A percentile compares a stretch with the other conserved stretches of the same genome.
phyloP scores from a whole-genome alignment of 2,113 vertebrate genomes.

The Leptosomus discolor region DNA sequence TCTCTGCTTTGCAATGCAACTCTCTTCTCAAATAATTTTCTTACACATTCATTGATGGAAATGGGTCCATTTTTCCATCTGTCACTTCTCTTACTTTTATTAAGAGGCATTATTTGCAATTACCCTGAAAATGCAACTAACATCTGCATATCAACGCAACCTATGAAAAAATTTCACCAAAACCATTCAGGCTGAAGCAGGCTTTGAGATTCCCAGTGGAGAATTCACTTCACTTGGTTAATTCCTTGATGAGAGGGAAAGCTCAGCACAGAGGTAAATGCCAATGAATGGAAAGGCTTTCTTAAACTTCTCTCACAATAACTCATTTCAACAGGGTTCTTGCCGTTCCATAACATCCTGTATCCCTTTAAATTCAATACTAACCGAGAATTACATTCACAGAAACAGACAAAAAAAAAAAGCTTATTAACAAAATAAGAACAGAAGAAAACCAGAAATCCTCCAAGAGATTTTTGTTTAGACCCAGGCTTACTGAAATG shows the following conservation, averaged over 20 bases:
- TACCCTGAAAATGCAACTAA: neutral
- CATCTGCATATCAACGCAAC: neutral
- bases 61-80: neutral
- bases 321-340: neutral
- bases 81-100: neutral
- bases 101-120: neutral
- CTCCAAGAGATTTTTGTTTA: neutral
- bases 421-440: neutral
- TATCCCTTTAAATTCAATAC: neutral
- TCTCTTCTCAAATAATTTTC: neutral
- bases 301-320: neutral
- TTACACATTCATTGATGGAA: neutral
- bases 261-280: neutral
- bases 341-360: neutral
- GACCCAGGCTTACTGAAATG: neutral
- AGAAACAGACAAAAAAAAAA: fast-evolving
- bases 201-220: neutral
- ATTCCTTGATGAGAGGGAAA: neutral
- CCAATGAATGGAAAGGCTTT: neutral
- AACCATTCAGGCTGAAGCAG: neutral
- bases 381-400: neutral
- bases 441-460: neutral
- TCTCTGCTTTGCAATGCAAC: neutral
- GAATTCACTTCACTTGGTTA: neutral
- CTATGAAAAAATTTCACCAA: neutral